phyloP scores from a whole-genome alignment of 1,140 invertebrate genomes.

The Brachionus paranguensis region DNA sequence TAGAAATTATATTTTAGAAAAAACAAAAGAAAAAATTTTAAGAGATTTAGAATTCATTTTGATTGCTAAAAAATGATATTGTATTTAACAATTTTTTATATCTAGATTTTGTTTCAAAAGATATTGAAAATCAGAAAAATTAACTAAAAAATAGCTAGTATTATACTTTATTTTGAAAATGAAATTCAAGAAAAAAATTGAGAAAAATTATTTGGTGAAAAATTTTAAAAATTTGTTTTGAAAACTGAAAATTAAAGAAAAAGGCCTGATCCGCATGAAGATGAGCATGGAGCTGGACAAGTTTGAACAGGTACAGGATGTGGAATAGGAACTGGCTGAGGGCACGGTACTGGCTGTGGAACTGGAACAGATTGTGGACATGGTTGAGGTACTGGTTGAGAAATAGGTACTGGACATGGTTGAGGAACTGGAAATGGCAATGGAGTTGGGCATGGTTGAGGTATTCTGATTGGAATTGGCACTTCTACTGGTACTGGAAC shows the following conservation, averaged over 20 bases:
- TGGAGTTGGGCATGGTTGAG: neutral
- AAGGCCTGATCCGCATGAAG: neutral
- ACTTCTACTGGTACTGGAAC: constrained; percentile 8
- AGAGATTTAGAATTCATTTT: too few species aligned
- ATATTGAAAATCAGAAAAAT: too few species aligned
- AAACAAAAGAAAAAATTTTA: too few species aligned
- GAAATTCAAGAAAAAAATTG: too few species aligned
- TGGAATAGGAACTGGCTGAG: neutral
- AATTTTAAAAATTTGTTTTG: neutral
- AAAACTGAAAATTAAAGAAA: neutral
- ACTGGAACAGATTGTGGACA: neutral
- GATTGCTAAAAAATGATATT: too few species aligned
- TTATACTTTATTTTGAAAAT: too few species aligned
- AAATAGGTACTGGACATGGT: neutral
- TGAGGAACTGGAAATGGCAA: neutral
- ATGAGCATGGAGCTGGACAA: neutral
- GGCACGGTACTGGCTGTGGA: neutral
- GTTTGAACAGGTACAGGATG: neutral
- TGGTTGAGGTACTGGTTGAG: neutral
- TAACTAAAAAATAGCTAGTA: too few species aligned
- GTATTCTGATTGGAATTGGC: neutral
- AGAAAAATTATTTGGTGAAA: too few species aligned
- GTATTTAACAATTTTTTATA: too few species aligned
- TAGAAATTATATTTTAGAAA: too few species aligned
- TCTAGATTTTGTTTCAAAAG: too few species aligned